These are phyloP conservation scores for Astyanax mexicanus DNA, from an alignment of 2,797 vertebrate genomes.

Conservation along the genomic window DNA sequence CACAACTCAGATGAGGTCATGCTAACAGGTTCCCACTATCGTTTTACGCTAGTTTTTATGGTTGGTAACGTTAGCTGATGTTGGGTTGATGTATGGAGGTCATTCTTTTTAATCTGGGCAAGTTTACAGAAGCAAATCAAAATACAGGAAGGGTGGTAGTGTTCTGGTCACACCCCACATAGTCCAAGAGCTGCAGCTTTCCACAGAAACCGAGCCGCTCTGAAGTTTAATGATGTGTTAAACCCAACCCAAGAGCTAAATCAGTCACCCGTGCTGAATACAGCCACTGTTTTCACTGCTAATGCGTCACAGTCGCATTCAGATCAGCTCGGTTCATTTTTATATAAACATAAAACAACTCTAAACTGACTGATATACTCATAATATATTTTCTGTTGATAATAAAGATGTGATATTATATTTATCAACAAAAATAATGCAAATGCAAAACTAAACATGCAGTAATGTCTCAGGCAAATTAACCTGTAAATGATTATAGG, in stretches of 20 bases:
- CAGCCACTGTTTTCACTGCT: conserved; percentile 23
- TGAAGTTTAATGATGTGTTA: conserved; percentile 43
- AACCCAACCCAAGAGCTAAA: conserved; percentile 12
- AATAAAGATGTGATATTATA: not conserved
- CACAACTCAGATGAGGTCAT: not conserved
- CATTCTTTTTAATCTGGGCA: not conserved
- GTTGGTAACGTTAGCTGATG: not conserved
- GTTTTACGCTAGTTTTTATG: too few species aligned
- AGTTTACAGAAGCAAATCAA: not conserved
- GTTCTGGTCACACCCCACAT: conserved; percentile 39
- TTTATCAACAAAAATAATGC: too few species aligned
- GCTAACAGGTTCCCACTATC: not conserved
- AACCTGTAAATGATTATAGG: too few species aligned
- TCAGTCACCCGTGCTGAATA: conserved; percentile 21
- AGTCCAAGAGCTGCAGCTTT: conserved; percentile 24
- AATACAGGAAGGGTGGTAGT: conserved; percentile 28
- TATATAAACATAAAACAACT: not conserved
- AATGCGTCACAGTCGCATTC: not conserved
- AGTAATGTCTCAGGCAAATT: too few species aligned
- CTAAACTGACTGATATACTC: not conserved
- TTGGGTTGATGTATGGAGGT: not conserved
- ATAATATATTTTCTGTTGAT: not conserved
- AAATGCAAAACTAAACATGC: too few species aligned
- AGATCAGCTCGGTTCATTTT: not conserved
- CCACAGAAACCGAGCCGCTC: conserved; percentile 24